Evolutionary conservation across 2,797 vertebrate species (phyloP).

Genomic region (Gymnocypris eckloni): DNA sequence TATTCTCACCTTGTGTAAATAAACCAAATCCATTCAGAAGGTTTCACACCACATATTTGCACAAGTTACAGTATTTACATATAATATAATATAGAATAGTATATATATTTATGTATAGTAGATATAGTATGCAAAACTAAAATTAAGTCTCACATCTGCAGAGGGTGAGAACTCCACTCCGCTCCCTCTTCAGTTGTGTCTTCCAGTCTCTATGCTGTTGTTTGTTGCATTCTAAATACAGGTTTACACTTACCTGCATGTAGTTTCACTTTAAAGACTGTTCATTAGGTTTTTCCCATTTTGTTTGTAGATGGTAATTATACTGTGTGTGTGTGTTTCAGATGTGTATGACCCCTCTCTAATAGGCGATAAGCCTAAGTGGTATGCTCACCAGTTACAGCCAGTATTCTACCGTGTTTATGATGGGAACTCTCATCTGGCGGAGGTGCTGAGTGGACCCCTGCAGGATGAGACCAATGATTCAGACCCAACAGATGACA

Average conservation of each 20-base stretch:
- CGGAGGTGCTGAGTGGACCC: conserved; percentile 88
- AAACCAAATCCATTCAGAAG: background rate
- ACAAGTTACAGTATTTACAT: too few relatives aligned
- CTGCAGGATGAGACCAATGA: conserved; percentile 85
- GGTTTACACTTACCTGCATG: background rate
- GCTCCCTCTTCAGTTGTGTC: background rate
- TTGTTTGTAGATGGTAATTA: conserved; percentile 11
- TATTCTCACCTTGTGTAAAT: background rate
- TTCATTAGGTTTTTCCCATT: background rate
- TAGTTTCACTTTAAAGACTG: background rate
- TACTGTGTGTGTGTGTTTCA: conserved; percentile 64
- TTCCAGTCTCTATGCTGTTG: background rate
- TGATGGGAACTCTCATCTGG: conserved; percentile 91
- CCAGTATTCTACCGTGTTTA: conserved; percentile 96
- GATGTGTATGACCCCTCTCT: conserved; percentile 96
- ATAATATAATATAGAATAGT: background rate
- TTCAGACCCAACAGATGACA: conserved; percentile 95
- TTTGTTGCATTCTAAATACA: background rate
- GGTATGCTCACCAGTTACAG: conserved; percentile 98
- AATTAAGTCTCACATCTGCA: background rate
- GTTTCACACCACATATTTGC: too few relatives aligned
- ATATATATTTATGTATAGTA: too few relatives aligned
- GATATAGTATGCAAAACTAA: background rate
- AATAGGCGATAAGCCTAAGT: conserved; percentile 98
- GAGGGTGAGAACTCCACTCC: background rate